Base-by-base conservation (phyloP, 2,888 invertebrate genomes). In the Asteroscopus sphinx region DNA sequence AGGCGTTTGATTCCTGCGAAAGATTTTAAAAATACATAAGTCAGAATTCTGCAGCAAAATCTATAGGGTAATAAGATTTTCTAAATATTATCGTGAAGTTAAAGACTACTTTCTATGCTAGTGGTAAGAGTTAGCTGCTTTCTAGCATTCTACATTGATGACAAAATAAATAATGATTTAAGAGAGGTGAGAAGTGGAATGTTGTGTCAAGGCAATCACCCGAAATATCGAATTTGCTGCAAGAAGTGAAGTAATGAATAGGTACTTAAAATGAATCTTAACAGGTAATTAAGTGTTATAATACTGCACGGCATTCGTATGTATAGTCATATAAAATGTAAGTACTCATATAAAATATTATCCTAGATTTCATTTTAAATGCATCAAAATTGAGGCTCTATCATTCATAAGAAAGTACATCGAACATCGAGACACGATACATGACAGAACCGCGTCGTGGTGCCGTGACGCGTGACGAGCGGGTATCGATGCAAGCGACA, bases 1-100 rank as follows among this genome's bases (percentile, higher is more conserved):
- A 97, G 97, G 97, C 97, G 95, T 97, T 97, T 93, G 97, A 97
- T 95, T 97, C 97, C 96, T 96, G 93, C 80, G 95, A 95, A 90
- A 91, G 86, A 91, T 91, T 91, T 87, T 67, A 78, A 89, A 91
- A 93, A 88, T 83, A 85, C 83, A 80, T 87, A 79, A 87, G 87
- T 91, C 88, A 90, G 78, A 85, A 83, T 83, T 85, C 81, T 86
- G 86, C 80, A 74, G 85, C 79, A 79, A 83, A 76, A 70, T 81
- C 77, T 76, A 71, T 67, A 65, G 62, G 54, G 42, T 53, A 76
- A 21, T 78, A 68, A 73, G 66, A 73, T 65, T 61, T 61, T 76
- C 68, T 77, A 77, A 64, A 65, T 73, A 69, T 61, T 69, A 69
- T 77, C 74, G 86, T 90, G 88, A 88, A 76, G 68, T 82, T 77